These are phyloP conservation scores for Cranoglanis bouderius DNA, from an alignment of 2,113 vertebrate species.

Conservation along the genomic window DNA sequence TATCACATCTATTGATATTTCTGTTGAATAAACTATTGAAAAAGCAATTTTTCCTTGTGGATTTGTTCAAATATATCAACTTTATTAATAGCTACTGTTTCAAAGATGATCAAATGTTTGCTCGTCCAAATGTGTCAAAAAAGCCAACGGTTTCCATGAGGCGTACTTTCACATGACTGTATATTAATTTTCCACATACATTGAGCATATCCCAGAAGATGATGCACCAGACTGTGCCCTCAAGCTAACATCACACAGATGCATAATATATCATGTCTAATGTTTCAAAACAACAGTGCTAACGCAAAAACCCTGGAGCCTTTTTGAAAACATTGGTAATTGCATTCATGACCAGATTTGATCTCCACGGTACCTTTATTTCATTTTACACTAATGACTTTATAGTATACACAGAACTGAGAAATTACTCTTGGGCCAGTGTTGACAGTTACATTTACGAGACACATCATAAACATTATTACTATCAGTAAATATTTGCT, in stretches of 20 bases:
- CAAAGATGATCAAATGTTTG: no score
- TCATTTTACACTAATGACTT: conserved; percentile 62
- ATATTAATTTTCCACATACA: neutral
- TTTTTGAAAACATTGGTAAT: conserved; percentile 57
- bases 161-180: neutral
- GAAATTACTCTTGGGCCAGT: conserved; percentile 18
- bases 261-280: conserved; percentile 23
- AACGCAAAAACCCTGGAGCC: conserved; percentile 11
- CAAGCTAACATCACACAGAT: neutral
- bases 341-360: conserved; percentile 65
- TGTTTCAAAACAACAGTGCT: conserved; percentile 26
- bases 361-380: conserved; percentile 65
- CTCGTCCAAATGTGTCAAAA: no score
- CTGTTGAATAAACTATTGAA: no score
- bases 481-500: conserved; percentile 21
- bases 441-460: conserved; percentile 13
- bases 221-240: neutral
- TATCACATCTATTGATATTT: no score
- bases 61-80: no score
- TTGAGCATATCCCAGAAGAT: neutral
- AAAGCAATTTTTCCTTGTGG: no score
- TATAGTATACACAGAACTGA: conserved; percentile 41
- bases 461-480: conserved; percentile 35
- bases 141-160: no score
- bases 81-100: no score